Evolutionary conservation across 1,140 invertebrate species (phyloP).

Genomic region (Orius insidiosus): DNA sequence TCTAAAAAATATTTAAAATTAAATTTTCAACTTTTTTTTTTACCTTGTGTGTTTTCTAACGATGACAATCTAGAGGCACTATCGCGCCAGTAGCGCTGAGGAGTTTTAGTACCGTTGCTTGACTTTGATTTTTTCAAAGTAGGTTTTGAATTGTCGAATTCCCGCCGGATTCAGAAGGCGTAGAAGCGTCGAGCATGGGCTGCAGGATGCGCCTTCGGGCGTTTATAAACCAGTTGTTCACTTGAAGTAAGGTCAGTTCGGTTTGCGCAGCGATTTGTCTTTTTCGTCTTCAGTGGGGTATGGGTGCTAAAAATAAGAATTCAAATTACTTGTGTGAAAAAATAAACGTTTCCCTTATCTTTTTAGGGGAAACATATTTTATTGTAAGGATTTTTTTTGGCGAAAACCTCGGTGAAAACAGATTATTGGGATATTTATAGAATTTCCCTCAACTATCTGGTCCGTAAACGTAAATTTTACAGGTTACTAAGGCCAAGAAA

Average conservation of each 20-base stretch:
- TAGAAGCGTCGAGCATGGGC: constrained; percentile 65
- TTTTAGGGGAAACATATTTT: too few species aligned
- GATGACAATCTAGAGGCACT: constrained; percentile 14
- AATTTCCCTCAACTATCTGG: too few species aligned
- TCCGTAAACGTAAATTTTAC: too few species aligned
- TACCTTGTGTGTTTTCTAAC: constrained; percentile 17
- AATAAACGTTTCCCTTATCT: too few species aligned
- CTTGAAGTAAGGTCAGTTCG: constrained; percentile 63
- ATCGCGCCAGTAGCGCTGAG: constrained; percentile 18
- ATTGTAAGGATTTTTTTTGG: too few species aligned
- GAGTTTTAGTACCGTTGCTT: constrained; percentile 13
- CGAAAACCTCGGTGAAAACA: too few species aligned
- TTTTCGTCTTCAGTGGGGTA: constrained; percentile 86
- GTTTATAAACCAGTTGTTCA: constrained; percentile 90
- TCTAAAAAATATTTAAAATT: constrained; percentile 9
- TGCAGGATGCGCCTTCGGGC: constrained; percentile 79
- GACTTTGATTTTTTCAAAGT: constrained; percentile 14
- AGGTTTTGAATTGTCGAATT: background rate
- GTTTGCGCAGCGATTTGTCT: constrained; percentile 73
- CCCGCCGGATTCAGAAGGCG: constrained; percentile 19
- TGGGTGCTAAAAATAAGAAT: constrained; percentile 58
- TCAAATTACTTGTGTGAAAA: too few species aligned
- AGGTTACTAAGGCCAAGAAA: too few species aligned
- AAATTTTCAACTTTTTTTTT: constrained; percentile 1
- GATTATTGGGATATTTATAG: too few species aligned